These are phyloP conservation scores for Loris lydekkerianus DNA, from an alignment of 2,797 vertebrate genomes.

Conservation along the genomic window DNA sequence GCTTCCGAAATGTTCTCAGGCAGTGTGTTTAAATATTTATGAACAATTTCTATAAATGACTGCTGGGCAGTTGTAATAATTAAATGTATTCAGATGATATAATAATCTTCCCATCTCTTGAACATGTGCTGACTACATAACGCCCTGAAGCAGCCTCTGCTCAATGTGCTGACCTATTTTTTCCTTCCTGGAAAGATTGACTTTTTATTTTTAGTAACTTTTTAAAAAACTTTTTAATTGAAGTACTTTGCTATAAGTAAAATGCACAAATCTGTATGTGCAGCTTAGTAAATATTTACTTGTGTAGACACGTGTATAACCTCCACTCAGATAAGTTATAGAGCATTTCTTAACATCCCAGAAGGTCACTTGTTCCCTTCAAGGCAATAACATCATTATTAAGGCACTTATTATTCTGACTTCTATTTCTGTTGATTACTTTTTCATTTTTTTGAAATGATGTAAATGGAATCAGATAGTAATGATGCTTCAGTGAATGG, in stretches of 20 bases:
- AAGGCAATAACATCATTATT: background rate
- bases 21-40: slow-evolving; percentile 75
- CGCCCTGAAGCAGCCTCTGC: background rate
- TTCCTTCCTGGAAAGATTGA: slow-evolving; percentile 36
- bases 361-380: background rate
- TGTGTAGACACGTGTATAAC: background rate
- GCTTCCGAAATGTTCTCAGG: slow-evolving; percentile 72
- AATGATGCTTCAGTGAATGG: background rate
- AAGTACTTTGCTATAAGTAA: background rate
- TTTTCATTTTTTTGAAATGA: background rate
- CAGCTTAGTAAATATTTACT: background rate
- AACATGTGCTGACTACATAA: background rate
- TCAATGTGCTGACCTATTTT: slow-evolving; percentile 21
- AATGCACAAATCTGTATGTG: background rate
- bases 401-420: background rate
- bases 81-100: slow-evolving; percentile 59
- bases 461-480: background rate
- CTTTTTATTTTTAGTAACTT: slow-evolving; percentile 52
- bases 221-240: background rate
- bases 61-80: slow-evolving; percentile 75
- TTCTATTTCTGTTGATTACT: background rate
- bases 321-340: background rate
- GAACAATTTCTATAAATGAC: slow-evolving; percentile 78
- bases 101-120: background rate
- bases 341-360: background rate